These are phyloP conservation scores for Pangasius macronema DNA, from an alignment of 2,797 vertebrate species.

Conservation along the genomic window DNA sequence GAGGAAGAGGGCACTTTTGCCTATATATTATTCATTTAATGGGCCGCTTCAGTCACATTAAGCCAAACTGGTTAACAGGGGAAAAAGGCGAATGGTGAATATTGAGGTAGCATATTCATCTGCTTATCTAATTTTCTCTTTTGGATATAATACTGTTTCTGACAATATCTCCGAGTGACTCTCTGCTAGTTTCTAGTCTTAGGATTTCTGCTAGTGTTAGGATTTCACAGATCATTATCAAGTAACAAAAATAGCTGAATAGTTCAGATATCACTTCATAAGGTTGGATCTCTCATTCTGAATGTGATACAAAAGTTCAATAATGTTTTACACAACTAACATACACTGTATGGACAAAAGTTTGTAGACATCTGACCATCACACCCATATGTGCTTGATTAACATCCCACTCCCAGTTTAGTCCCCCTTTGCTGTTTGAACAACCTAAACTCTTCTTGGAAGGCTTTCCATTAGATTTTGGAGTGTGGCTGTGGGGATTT, in stretches of 20 bases:
- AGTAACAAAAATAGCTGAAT: background rate
- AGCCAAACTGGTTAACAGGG: background rate
- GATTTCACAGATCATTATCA: background rate
- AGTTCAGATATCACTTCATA: background rate
- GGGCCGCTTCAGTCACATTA: background rate
- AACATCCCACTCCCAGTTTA: background rate
- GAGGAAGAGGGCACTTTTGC: constrained; percentile 29
- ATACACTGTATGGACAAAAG: background rate
- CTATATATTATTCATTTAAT: constrained; percentile 22
- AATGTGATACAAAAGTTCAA: background rate
- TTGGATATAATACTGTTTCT: background rate
- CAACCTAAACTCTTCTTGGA: background rate
- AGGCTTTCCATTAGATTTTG: background rate
- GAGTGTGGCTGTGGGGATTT: background rate
- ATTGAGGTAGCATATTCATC: background rate
- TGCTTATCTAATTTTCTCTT: background rate
- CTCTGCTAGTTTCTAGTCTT: background rate
- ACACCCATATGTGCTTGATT: background rate
- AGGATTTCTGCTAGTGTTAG: background rate
- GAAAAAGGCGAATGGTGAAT: background rate
- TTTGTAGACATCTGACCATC: background rate
- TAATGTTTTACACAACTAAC: background rate
- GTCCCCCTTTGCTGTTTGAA: background rate
- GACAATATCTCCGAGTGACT: background rate
- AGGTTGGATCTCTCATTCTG: background rate